Evolutionary conservation across 64 coral and sea anemone species (phyloP).

Genomic region (Trachythela sp.): DNA sequence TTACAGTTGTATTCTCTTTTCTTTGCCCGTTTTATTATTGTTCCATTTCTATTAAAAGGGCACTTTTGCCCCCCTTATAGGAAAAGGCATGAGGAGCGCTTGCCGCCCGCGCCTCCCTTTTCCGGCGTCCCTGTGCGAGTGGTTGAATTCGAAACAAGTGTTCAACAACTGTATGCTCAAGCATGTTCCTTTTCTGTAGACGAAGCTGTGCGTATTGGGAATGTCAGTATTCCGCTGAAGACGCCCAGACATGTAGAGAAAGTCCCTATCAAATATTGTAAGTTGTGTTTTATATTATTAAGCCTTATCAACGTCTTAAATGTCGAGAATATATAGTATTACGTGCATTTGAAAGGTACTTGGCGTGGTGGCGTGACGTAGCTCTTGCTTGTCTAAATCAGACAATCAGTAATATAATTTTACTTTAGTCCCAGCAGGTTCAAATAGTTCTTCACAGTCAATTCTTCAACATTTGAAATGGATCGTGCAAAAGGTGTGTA

Average conservation of each 20-base stretch:
- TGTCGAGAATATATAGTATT: too few relatives aligned
- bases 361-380: not conserved
- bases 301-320: too few relatives aligned
- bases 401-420: not conserved
- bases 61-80: too few relatives aligned
- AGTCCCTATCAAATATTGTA: conserved; percentile 92
- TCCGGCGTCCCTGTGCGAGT: too few relatives aligned
- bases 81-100: too few relatives aligned
- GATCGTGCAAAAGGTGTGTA: conserved; percentile 95
- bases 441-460: conserved; percentile 50
- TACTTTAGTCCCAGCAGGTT: conserved; percentile 35
- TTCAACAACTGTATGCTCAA: too few relatives aligned
- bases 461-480: conserved; percentile 72
- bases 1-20: too few relatives aligned
- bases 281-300: conserved; percentile 12
- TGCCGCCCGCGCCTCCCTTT: too few relatives aligned
- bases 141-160: too few relatives aligned
- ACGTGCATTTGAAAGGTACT: not conserved
- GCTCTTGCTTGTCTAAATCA: not conserved
- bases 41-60: too few relatives aligned
- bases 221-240: conserved; percentile 68
- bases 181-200: not conserved
- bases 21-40: too few relatives aligned
- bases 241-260: conserved; percentile 60
- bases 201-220: conserved; percentile 75